Base-by-base conservation (phyloP, 2,797 vertebrate genomes). In the Macropodus opercularis region DNA sequence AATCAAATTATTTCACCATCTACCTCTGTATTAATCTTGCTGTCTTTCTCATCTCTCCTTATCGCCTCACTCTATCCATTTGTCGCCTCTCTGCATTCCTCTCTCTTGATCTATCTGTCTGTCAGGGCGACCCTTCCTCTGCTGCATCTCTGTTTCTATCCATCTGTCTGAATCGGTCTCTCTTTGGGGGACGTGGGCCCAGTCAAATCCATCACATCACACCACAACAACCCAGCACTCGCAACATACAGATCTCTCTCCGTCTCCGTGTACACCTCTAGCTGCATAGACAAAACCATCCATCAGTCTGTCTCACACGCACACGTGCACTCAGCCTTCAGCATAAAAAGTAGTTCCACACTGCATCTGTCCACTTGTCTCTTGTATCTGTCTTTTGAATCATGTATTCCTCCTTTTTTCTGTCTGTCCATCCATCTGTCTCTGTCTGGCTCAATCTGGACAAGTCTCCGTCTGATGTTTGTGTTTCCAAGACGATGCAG, bases 161-260 rank as follows among this genome's bases (percentile, higher is more conserved):
- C 63, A 68, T 87, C 78, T 44, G 43, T 81, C 72, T 63, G 62
- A 52, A 50, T 66, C 36, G 41, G 47, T 34, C 39, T 69, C 29
- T 87, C 81, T 77, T 69, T 40, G 0, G 81, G 80, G 77, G 75
- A 85, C 59, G 40, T 3, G 7, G 43, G 41, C 62, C 66, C 63
- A 68, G 79, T 79, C 72, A 77, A 54, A 87, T 86, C 67, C 68
- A 89, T 89, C 87, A 87, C 67, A 55, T 79, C 80, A 77, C 21
- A 38, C 50, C 57, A 4, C 53, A n/a, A n/a, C 60, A 52, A 4
- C 50, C 47, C 62, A 60, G 52, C 59, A 51, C 24, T 55, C 4
- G 7, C 27, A 55, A 60, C 62, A 63, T 43, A 35, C 39, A 57
- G 8, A 48, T 71, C 56, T 41, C 56, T 24, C 48, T 50, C 57